phyloP scores from a whole-genome alignment of 1,140 invertebrate genomes.

The Homalodisca vitripennis region DNA sequence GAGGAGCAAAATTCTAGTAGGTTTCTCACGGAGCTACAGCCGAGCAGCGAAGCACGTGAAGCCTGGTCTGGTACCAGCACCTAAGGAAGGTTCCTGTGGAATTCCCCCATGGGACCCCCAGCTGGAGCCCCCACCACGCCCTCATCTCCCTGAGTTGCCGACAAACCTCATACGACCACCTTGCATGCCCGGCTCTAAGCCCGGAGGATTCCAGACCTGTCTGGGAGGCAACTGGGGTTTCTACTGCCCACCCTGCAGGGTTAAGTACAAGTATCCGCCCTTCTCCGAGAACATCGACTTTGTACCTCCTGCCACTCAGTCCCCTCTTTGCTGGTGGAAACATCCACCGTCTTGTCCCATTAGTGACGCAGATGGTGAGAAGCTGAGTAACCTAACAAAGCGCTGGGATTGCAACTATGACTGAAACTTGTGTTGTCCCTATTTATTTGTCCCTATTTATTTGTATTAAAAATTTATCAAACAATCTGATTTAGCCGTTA shows the following conservation, averaged over 20 bases:
- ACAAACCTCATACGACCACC: background rate
- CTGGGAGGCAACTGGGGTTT: background rate
- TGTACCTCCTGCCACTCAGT: background rate
- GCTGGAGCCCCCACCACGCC: background rate
- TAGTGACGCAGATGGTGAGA: background rate
- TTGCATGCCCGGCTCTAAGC: background rate
- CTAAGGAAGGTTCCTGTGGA: slow-evolving; percentile 8
- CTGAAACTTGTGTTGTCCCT: too few relatives aligned
- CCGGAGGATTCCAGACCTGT: background rate
- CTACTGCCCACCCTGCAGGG: slow-evolving; percentile 5
- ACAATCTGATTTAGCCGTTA: too few relatives aligned
- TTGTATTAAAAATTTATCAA: too few relatives aligned
- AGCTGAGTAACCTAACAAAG: background rate
- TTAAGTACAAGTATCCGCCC: slow-evolving; percentile 14
- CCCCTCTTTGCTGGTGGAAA: slow-evolving; percentile 12
- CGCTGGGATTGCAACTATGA: slow-evolving; percentile 2
- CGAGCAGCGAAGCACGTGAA: too few relatives aligned
- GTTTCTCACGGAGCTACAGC: too few relatives aligned
- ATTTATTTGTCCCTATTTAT: too few relatives aligned
- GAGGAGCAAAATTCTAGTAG: too few relatives aligned
- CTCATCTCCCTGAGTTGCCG: background rate
- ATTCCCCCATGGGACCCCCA: background rate
- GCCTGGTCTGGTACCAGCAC: too few relatives aligned
- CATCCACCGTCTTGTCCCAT: background rate
- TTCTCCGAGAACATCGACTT: slow-evolving; percentile 25